Base-by-base conservation (phyloP, 2,888 invertebrate species). In the Electrophaes corylata region DNA sequence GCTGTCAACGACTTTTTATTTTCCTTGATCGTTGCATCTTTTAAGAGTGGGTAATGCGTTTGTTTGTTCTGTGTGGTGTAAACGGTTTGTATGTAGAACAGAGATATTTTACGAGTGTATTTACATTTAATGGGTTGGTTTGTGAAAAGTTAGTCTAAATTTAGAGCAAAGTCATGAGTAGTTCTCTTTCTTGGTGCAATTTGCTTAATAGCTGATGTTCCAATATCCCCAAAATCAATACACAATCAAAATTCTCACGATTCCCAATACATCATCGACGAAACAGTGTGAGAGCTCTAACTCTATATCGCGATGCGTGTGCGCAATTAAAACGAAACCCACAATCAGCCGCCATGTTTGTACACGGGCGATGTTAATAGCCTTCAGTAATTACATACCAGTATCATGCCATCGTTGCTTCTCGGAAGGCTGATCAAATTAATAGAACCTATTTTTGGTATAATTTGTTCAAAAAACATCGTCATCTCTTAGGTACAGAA, bases 261-360 rank as follows among this genome's bases (percentile, higher is more conserved):
- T 78, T 80, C 54, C 77, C 76, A 78, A 82, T 81, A 78, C 78
- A 76, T 72, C 69, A 73, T 70, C 57, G 70, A 67, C 76, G 80
- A 82, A 84, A 84, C 85, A 79, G 81, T 81, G 79, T 74, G 83
- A 78, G 82, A 83, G 84, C 82, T 83, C 84, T 84, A 84, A 84
- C 81, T 81, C 76, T 73, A 76, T 78, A 84, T 83, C 86, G 84
- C 83, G 87, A 85, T 91, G 89, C 90, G 89, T 86, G 87, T 86
- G 89, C 88, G 90, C 91, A 91, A 91, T 91, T 91, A 91, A 91
- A 90, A 89, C 83, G 87, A 85, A 91, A 88, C 91, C 91, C 70
- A 84, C 90, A 91, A 91, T 91, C 90, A 91, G 83, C 88, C 84
- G 88, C 91, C 91, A 91, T 91, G 91, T 91, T 91, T 91, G 91